Conservation (phyloP, 1,140 invertebrate genomes). For the Antheraea pernyi region DNA sequence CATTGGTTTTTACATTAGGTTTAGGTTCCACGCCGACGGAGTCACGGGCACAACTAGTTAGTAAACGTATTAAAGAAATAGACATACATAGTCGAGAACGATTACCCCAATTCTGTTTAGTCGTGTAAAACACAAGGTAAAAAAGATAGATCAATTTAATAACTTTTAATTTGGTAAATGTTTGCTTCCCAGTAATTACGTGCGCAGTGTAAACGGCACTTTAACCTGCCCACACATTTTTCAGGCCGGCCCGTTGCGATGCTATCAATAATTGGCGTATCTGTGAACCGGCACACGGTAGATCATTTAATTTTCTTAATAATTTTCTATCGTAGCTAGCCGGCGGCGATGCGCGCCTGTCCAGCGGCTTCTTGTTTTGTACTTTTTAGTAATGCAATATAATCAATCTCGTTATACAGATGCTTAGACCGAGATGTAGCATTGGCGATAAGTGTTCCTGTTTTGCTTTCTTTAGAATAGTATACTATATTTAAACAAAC, state of each 20-base stretch:
- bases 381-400: conserved; percentile 58
- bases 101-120: too few relatives aligned
- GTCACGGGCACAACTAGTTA: too few relatives aligned
- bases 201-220: conserved; percentile 5
- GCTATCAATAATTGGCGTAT: conserved; percentile 75
- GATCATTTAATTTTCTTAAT: conserved; percentile 79
- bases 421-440: conserved; percentile 42
- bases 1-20: too few relatives aligned
- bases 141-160: not conserved
- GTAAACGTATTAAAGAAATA: too few relatives aligned
- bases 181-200: not conserved
- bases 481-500: not conserved
- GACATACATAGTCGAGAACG: too few relatives aligned
- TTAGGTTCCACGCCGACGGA: too few relatives aligned
- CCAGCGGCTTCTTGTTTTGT: conserved; percentile 53
- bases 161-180: not conserved
- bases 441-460: conserved; percentile 17
- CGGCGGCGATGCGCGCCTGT: conserved; percentile 44
- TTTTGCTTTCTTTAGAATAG: not conserved
- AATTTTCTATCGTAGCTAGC: conserved; percentile 73
- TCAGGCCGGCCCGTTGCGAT: conserved; percentile 40
- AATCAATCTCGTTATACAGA: conserved; percentile 64
- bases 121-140: too few relatives aligned
- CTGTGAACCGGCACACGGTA: conserved; percentile 63
- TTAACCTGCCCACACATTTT: conserved; percentile 63